These are phyloP conservation scores for Cenopis cana DNA, from an alignment of 2,888 invertebrate genomes.

Conservation along the genomic window DNA sequence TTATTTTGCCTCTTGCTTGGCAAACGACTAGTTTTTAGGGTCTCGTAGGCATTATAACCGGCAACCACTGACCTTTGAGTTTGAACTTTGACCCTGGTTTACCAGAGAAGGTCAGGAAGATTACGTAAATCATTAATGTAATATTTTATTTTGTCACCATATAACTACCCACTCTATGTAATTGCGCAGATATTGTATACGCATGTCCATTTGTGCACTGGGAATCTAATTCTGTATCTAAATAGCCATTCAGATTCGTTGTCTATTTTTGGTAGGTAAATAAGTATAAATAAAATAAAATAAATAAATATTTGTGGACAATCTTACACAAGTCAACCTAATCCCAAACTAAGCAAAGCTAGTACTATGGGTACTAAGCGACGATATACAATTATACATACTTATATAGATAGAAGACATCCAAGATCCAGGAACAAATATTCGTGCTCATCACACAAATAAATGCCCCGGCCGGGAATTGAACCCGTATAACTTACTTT, in stretches of 20 bases:
- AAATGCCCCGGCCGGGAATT: too few relatives aligned
- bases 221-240: neutral
- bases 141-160: constrained; percentile 15
- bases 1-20: constrained; percentile 70
- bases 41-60: constrained; percentile 51
- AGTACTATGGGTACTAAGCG: too few relatives aligned
- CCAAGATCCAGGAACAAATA: too few relatives aligned
- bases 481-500: too few relatives aligned
- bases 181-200: neutral
- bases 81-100: constrained; percentile 42
- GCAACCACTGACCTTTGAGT: constrained; percentile 47
- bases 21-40: constrained; percentile 64
- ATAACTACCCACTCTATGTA: neutral
- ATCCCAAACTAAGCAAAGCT: too few relatives aligned
- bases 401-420: too few relatives aligned
- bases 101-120: constrained; percentile 6
- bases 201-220: neutral
- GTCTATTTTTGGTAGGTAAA: too few relatives aligned
- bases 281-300: too few relatives aligned
- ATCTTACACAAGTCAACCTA: too few relatives aligned
- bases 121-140: constrained; percentile 20
- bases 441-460: too few relatives aligned
- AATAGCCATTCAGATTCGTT: neutral
- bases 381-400: too few relatives aligned
- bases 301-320: too few relatives aligned